These are phyloP conservation scores for Clivina fossor DNA, from an alignment of 2,888 invertebrate species.

Conservation along the genomic window DNA sequence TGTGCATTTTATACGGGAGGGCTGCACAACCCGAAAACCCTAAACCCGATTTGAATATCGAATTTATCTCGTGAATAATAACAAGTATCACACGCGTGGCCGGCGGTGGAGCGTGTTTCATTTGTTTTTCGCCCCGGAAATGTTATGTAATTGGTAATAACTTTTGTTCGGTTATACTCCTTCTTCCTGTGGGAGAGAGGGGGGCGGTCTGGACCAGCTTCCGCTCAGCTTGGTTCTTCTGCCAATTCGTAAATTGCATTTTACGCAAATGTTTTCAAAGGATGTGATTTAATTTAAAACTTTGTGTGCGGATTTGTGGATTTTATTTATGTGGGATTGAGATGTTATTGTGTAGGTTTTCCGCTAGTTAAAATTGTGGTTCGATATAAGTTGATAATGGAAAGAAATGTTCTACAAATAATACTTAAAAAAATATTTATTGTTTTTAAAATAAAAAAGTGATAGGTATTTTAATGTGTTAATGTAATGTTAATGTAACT, in stretches of 20 bases:
- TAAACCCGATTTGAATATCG: too few species aligned
- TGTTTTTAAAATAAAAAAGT: too few species aligned
- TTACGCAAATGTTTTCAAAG: conserved; percentile 24
- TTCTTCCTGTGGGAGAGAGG: not conserved
- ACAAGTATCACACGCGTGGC: conserved; percentile 12
- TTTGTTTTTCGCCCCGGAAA: conserved; percentile 1
- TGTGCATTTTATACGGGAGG: conserved; percentile 32
- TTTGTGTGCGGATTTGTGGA: not conserved
- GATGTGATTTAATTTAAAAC: conserved; percentile 26
- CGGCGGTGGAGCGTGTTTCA: conserved; percentile 9
- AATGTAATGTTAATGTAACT: too few species aligned
- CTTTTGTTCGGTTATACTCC: too few species aligned
- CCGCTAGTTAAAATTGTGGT: too few species aligned
- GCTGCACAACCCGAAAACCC: too few species aligned
- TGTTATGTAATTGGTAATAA: conserved; percentile 15
- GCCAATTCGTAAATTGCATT: conserved; percentile 21
- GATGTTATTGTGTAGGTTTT: not conserved
- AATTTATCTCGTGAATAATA: not conserved
- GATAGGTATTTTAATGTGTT: too few species aligned
- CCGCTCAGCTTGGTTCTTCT: conserved; percentile 11
- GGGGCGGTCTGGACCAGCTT: conserved; percentile 13
- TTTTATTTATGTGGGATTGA: conserved; percentile 7
- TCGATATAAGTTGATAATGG: too few species aligned
- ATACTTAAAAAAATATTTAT: too few species aligned
- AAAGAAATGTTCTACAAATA: too few species aligned